Evolutionary conservation across 2,113 vertebrate genomes (phyloP).

Genomic region (Acanthochromis polyacanthus): DNA sequence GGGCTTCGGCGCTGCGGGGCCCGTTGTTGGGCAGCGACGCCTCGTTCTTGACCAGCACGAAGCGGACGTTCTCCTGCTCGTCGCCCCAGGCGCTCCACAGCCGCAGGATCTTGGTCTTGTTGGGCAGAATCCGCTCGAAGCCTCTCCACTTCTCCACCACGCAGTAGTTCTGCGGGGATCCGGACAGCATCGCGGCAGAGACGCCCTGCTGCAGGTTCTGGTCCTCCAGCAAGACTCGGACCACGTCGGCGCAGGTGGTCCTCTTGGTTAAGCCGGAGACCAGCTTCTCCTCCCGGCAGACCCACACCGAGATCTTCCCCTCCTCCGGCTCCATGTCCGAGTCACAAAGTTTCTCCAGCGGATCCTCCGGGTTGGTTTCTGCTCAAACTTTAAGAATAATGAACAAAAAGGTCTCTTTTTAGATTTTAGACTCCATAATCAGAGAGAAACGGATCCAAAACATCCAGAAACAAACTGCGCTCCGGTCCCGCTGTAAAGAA

Average conservation of each 20-base stretch:
- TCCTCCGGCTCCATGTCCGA: slow-evolving; percentile 88
- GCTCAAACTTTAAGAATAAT: background rate
- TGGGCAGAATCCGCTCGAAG: slow-evolving; percentile 93
- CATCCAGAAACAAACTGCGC: background rate
- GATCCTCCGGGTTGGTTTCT: background rate
- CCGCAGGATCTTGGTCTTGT: slow-evolving; percentile 93
- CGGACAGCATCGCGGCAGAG: slow-evolving; percentile 87
- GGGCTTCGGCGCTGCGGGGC: slow-evolving; percentile 94
- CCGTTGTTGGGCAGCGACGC: slow-evolving; percentile 92
- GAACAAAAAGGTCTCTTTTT: background rate
- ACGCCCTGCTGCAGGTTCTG: slow-evolving; percentile 84
- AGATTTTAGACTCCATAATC: background rate
- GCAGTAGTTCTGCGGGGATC: slow-evolving; percentile 91
- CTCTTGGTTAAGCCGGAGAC: slow-evolving; percentile 92
- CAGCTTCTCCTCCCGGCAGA: slow-evolving; percentile 96
- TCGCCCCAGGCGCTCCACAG: slow-evolving; percentile 96
- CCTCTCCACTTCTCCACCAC: slow-evolving; percentile 98
- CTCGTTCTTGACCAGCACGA: slow-evolving; percentile 93
- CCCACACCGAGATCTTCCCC: slow-evolving; percentile 94
- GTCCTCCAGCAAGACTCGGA: slow-evolving; percentile 92
- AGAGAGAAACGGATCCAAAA: background rate
- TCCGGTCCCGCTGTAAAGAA: background rate
- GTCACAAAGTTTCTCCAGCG: background rate
- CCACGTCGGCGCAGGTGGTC: slow-evolving; percentile 95
- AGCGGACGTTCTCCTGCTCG: slow-evolving; percentile 94